Percentiles rank a stretch among this genome's conserved stretches.
Evolutionary conservation across 2,113 vertebrate species (phyloP).

Genomic region (Eolophus roseicapilla): DNA sequence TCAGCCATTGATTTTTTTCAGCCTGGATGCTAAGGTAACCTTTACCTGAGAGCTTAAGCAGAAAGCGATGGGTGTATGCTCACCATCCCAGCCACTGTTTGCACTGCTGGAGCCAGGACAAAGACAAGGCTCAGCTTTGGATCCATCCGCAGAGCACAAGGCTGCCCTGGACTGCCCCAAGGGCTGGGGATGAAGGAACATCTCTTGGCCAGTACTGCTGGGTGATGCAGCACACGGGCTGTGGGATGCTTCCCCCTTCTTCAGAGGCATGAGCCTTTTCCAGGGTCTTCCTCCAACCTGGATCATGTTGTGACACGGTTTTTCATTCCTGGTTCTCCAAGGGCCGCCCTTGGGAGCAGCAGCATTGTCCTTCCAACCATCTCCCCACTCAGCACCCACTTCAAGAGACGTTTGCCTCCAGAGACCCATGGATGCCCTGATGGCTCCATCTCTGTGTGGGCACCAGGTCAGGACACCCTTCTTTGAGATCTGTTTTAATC

Average conservation of each 20-base stretch:
- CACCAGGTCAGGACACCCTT: background rate
- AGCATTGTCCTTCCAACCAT: background rate
- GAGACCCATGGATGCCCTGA: background rate
- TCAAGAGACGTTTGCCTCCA: background rate
- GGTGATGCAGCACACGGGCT: accelerated
- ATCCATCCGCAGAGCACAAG: accelerated
- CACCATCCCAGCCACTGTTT: background rate
- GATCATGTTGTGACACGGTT: accelerated
- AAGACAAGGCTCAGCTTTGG: background rate
- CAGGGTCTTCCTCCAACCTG: background rate
- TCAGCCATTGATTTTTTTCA: slow-evolving; percentile 67
- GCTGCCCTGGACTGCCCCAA: background rate
- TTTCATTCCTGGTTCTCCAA: background rate
- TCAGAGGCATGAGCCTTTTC: background rate
- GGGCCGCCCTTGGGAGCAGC: background rate
- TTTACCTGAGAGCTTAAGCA: slow-evolving; percentile 64
- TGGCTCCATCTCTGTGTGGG: background rate
- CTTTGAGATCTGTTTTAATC: slow-evolving; percentile 63
- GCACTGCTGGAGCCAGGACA: background rate
- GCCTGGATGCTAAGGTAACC: slow-evolving; percentile 68
- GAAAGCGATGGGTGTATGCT: background rate
- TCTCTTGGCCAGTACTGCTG: accelerated
- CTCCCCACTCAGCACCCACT: background rate
- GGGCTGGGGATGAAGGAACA: background rate
- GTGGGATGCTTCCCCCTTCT: background rate